Conservation (phyloP, 2,113 vertebrate species). For the Malurus elegans region DNA sequence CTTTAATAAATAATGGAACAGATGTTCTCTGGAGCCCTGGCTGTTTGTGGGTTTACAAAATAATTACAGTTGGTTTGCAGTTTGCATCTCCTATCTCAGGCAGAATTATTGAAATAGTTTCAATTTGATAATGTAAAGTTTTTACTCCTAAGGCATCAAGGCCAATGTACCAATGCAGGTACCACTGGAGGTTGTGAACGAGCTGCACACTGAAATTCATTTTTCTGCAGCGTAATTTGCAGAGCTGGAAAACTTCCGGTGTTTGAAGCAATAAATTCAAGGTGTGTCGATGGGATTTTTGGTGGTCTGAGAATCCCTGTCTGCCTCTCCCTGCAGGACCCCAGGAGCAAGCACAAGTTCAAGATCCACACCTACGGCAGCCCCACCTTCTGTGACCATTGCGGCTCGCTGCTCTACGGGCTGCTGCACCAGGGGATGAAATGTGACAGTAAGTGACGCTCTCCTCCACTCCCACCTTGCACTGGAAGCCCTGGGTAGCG, state of each 20-base stretch:
- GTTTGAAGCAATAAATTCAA: not conserved
- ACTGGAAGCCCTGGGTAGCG: not conserved
- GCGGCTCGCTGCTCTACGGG: conserved; percentile 93
- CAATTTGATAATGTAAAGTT: not conserved
- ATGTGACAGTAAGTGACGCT: conserved; percentile 91
- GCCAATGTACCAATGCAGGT: not conserved
- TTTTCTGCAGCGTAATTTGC: not conserved
- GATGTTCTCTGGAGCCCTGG: conserved; percentile 8
- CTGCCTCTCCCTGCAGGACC: conserved; percentile 78
- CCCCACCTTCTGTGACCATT: conserved; percentile 97
- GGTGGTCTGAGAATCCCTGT: not conserved
- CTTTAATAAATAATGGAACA: not conserved
- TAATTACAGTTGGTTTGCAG: not conserved
- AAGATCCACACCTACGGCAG: conserved; percentile 97
- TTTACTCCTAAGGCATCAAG: not conserved
- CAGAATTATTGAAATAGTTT: not conserved
- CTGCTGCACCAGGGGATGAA: conserved; percentile 99
- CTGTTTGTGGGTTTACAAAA: not conserved
- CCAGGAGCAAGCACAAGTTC: conserved; percentile 99
- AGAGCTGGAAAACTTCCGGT: not conserved
- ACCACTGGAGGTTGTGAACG: accelerated
- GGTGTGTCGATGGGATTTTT: too few relatives aligned
- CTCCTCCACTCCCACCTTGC: not conserved
- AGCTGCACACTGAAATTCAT: accelerated
- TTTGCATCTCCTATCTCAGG: not conserved